phyloP scores from a whole-genome alignment of 2,888 invertebrate genomes.

The Cerastoderma edule region DNA sequence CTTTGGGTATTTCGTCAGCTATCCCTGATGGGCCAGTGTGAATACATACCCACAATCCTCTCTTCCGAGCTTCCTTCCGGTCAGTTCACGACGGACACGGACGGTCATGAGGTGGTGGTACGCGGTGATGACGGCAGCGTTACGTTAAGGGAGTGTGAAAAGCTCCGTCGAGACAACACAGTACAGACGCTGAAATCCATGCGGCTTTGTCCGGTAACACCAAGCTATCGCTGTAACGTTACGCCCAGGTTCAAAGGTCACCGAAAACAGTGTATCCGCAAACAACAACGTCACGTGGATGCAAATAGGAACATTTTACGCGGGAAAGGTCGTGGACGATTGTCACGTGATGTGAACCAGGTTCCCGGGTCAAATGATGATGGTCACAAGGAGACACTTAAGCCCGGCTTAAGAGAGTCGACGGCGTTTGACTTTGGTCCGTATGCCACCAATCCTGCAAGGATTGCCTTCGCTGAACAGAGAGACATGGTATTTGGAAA shows the following conservation, averaged over 20 bases:
- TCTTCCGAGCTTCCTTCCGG: neutral
- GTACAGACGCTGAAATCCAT: neutral
- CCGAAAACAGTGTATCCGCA: neutral
- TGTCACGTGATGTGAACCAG: too few species aligned
- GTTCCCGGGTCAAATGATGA: too few species aligned
- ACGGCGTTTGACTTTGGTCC: slow-evolving; percentile 3
- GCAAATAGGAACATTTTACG: too few species aligned
- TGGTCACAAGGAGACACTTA: too few species aligned
- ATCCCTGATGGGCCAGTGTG: slow-evolving; percentile 19
- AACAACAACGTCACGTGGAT: too few species aligned
- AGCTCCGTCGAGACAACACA: neutral
- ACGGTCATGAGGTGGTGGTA: slow-evolving; percentile 24
- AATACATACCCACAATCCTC: slow-evolving; percentile 20
- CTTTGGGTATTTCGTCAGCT: slow-evolving; percentile 39
- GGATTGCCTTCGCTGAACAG: neutral
- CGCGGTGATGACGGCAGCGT: slow-evolving; percentile 22
- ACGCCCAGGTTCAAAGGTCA: neutral
- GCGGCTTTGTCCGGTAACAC: neutral
- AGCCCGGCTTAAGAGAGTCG: too few species aligned
- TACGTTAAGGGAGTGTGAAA: neutral
- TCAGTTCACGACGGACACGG: slow-evolving; percentile 27
- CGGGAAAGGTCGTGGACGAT: too few species aligned
- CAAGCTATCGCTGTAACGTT: neutral
- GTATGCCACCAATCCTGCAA: neutral
- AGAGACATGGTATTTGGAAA: neutral